Evolutionary conservation across 1,140 invertebrate species (phyloP).

Genomic region (Micrasema minimum): DNA sequence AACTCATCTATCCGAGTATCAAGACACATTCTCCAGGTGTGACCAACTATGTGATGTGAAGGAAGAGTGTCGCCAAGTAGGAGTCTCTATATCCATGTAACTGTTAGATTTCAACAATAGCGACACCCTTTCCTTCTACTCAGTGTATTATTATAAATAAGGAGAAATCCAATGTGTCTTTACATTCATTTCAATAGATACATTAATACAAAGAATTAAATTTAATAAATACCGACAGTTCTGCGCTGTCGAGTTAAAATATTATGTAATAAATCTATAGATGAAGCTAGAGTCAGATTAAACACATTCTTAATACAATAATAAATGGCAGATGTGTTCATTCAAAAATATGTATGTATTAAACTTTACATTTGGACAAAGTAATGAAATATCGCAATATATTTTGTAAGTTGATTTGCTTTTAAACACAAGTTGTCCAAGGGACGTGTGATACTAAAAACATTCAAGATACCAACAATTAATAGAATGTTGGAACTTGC

Average conservation of each 20-base stretch:
- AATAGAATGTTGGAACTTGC: too few species aligned
- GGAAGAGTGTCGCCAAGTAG: not conserved
- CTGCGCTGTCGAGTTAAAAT: slow-evolving; percentile 24
- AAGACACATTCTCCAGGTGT: not conserved
- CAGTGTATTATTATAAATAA: not conserved
- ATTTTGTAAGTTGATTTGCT: slow-evolving; percentile 22
- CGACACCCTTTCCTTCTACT: not conserved
- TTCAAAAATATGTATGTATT: slow-evolving; percentile 34
- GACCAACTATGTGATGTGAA: not conserved
- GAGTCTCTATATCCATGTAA: not conserved
- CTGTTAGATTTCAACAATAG: not conserved
- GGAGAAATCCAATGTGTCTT: not conserved
- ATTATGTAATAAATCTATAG: slow-evolving; percentile 31
- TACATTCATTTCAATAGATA: slow-evolving; percentile 5
- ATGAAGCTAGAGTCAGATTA: slow-evolving; percentile 21
- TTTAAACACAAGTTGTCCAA: too few species aligned
- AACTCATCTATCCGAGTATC: slow-evolving; percentile 3
- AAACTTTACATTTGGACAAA: slow-evolving; percentile 28
- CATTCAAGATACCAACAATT: too few species aligned
- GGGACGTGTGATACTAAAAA: too few species aligned
- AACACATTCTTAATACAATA: slow-evolving; percentile 34
- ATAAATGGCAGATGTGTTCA: slow-evolving; percentile 3
- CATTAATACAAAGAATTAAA: slow-evolving; percentile 21
- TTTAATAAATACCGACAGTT: slow-evolving; percentile 23
- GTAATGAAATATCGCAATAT: slow-evolving; percentile 18